These are phyloP conservation scores for Arenaria interpres DNA, from an alignment of 2,113 vertebrate genomes.

Conservation along the genomic window DNA sequence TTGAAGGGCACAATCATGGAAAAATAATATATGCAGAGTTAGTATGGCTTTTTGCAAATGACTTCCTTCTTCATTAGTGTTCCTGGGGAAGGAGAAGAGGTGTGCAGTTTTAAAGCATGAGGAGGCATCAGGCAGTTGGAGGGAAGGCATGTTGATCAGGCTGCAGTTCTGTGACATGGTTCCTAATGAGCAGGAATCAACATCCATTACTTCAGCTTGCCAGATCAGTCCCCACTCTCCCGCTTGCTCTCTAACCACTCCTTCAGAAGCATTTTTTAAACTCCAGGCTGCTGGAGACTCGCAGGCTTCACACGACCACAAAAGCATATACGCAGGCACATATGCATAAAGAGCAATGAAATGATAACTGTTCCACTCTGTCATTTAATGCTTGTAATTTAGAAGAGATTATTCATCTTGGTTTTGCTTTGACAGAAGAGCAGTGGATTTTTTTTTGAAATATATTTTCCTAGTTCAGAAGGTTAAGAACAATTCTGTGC, in stretches of 20 bases:
- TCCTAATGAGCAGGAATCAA: constrained; percentile 9
- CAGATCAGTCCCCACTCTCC: neutral
- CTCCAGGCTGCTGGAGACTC: constrained; percentile 21
- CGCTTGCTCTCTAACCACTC: neutral
- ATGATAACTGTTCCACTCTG: neutral
- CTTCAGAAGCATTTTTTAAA: constrained; percentile 13
- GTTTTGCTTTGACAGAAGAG: constrained; percentile 14
- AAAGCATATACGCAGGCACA: neutral
- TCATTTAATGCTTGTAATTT: constrained; percentile 24
- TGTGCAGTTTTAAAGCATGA: neutral
- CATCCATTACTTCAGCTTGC: neutral
- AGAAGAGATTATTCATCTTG: constrained; percentile 13
- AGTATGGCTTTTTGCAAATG: neutral
- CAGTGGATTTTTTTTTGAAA: neutral
- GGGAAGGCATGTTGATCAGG: neutral
- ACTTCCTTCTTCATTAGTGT: neutral
- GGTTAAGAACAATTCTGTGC: constrained; percentile 7
- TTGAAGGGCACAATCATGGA: neutral
- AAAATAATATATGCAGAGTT: constrained; percentile 8
- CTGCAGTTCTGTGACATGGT: neutral
- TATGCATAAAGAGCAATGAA: neutral
- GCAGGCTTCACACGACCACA: neutral
- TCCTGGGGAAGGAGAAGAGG: neutral
- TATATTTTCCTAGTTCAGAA: neutral
- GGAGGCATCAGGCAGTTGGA: neutral